Evolutionary conservation across 2,113 vertebrate genomes (phyloP).

Genomic region (Tapirus terrestris): DNA sequence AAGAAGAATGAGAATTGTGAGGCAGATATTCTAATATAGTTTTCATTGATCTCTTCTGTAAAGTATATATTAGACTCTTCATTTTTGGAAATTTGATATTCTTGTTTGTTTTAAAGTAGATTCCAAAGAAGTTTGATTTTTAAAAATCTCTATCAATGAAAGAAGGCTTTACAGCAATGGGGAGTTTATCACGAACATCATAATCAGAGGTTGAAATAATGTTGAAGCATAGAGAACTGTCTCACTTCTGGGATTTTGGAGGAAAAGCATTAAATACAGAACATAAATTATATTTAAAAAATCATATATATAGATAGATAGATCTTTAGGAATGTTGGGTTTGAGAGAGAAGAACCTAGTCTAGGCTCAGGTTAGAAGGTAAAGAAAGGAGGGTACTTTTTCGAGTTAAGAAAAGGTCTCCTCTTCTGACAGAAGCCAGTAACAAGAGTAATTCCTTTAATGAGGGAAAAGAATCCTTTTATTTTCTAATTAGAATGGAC

Average conservation of each 20-base stretch:
- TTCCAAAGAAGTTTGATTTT: not conserved
- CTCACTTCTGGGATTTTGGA: not conserved
- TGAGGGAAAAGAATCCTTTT: slow-evolving; percentile 5
- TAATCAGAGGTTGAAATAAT: not conserved
- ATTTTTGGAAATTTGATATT: slow-evolving; percentile 16
- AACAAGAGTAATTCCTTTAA: not conserved
- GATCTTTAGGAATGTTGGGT: not conserved
- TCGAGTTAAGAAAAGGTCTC: not conserved
- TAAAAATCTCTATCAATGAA: not conserved
- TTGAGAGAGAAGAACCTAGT: not conserved
- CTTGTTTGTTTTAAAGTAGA: slow-evolving; percentile 26
- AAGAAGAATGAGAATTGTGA: slow-evolving; percentile 6
- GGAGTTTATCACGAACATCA: not conserved
- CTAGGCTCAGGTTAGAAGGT: not conserved
- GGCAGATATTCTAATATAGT: not conserved
- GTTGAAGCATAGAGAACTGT: not conserved
- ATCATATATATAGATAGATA: not conserved
- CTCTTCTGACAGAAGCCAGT: not conserved
- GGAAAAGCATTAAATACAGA: not conserved
- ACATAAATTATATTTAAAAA: not conserved
- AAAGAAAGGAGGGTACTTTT: not conserved
- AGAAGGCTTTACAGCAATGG: not conserved
- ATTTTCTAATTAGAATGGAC: not conserved
- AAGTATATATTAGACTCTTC: not conserved
- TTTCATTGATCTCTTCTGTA: not conserved